Evolutionary conservation across 2,888 invertebrate species (phyloP).

Genomic region (Plagiodera versicolora): DNA sequence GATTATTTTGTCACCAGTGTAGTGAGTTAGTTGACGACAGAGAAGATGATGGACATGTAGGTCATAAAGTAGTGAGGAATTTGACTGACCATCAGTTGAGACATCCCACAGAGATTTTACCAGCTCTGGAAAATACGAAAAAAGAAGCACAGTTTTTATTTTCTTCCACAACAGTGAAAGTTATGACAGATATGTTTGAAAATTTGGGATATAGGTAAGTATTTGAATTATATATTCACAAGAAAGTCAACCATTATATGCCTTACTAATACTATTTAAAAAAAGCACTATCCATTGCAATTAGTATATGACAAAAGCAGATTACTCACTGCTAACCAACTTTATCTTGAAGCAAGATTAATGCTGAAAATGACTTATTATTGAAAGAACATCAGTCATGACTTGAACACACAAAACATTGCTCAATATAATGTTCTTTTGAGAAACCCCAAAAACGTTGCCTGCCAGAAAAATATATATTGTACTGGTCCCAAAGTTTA

Average conservation of each 20-base stretch:
- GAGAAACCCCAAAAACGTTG: background rate
- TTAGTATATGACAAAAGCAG: constrained; percentile 1
- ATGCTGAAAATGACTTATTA: constrained; percentile 1
- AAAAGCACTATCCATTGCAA: background rate
- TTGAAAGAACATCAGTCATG: background rate
- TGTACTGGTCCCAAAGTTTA: background rate
- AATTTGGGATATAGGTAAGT: constrained; percentile 62
- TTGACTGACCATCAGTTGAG: constrained; percentile 62
- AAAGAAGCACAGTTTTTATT: constrained; percentile 90
- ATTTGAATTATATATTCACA: too few species aligned
- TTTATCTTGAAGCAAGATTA: background rate
- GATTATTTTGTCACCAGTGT: constrained; percentile 69
- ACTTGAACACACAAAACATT: background rate
- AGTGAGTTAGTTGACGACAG: constrained; percentile 56
- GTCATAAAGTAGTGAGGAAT: constrained; percentile 59
- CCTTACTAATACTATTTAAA: too few species aligned
- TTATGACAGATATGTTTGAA: constrained; percentile 65
- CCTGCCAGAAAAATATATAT: background rate
- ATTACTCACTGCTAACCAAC: background rate
- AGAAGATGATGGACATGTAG: constrained; percentile 56
- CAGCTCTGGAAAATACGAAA: constrained; percentile 71
- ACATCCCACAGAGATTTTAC: constrained; percentile 69
- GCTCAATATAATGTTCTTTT: background rate
- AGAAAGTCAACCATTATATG: too few species aligned
- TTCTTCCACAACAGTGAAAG: constrained; percentile 65